phyloP scores from a whole-genome alignment of 2,888 invertebrate species.

The Drosophila yooni region DNA sequence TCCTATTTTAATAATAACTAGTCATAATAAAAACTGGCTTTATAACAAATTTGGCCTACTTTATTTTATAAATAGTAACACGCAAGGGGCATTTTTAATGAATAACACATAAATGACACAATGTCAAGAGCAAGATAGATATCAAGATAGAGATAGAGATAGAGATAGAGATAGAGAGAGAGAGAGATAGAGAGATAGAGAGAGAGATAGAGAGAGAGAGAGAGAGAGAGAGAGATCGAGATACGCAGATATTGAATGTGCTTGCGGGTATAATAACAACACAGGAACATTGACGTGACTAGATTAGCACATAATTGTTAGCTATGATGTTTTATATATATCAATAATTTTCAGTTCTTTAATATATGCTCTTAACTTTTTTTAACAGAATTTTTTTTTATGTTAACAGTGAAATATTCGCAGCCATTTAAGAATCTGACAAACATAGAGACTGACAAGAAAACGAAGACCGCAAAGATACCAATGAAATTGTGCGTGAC shows the following conservation, averaged over 20 bases:
- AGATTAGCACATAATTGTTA: not conserved
- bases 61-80: not conserved
- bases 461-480: not conserved
- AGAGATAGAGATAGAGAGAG: not conserved
- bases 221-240: not conserved
- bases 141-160: not conserved
- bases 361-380: not conserved
- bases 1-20: not conserved
- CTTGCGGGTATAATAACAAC: not conserved
- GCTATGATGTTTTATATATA: not conserved
- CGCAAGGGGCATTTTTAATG: not conserved
- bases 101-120: not conserved
- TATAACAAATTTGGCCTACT: not conserved
- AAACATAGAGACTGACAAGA: constrained; percentile 17
- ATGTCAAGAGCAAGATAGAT: not conserved
- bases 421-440: constrained; percentile 12
- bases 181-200: too few species aligned
- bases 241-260: too few species aligned
- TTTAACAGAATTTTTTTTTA: not conserved
- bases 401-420: not conserved
- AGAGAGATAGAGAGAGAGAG: too few species aligned
- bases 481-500: constrained; percentile 27
- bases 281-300: not conserved
- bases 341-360: not conserved
- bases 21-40: not conserved